Evolutionary conservation across 2,113 vertebrate genomes (phyloP), one percentile per base, ranked within the genome.

Genomic region (Otus sunia): DNA sequence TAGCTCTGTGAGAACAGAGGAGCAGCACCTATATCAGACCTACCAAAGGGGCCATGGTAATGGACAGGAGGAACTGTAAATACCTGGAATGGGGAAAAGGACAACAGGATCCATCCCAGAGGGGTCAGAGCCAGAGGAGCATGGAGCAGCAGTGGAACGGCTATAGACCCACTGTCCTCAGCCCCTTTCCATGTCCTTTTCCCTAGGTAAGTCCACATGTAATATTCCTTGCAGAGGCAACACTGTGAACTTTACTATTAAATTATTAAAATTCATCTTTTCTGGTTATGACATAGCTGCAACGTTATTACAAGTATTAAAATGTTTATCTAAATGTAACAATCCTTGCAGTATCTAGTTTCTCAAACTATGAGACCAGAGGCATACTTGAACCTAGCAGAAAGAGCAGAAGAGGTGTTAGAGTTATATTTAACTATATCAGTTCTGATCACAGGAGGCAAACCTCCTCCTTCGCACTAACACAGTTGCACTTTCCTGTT

Each of bases 11-110:
- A 62, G 17, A 66, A 23, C 41, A 66, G 69, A 83, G 15, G 23
- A 58, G 10, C 26, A 56, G 22, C 13, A 74, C 7, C 5, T 27
- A n/a, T 4, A 47, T 6, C 18, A 34, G 8, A 15, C 5, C 15
- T 32, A 7, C 26, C 39, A 15, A 1, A 2, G 6, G 11, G 15
- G 63, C 17, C 20, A 55, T 1, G 3, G 10, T 43, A 53, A 62
- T 11, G 11, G 34, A 32, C 36, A 91, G 25, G 27, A 83, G 17
- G 27, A 92, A 71, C 6, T 3, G 15, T 25, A 83, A 41, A 63
- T n/a, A 14, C 2, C 37, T 62, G n/a, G 4, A 5, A 50, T 47
- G 6, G 29, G 14, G 32, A 47, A 15, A 78, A 69, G 32, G 21
- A 41, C 34, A 68, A 12, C 12, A 62, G 37, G 10, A 81, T 64